Conservation (phyloP, 2,888 invertebrate genomes). For the Hypolimnas misippus region DNA sequence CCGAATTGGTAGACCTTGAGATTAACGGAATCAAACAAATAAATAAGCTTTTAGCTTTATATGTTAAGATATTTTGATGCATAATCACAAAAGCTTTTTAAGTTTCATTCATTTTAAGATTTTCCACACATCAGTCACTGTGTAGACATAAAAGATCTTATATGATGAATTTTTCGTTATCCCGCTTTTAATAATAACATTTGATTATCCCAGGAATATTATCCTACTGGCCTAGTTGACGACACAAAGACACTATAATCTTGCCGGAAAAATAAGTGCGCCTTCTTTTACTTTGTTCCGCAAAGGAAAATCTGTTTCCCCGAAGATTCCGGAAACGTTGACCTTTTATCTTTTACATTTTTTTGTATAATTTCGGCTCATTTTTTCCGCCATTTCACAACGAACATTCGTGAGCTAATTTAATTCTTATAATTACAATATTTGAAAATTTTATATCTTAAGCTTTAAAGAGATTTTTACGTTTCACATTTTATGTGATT, state of each 20-base stretch:
- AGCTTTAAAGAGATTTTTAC: too few relatives aligned
- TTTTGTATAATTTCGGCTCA: slow-evolving; percentile 10
- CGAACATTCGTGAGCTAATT: background rate
- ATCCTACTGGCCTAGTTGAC: slow-evolving; percentile 28
- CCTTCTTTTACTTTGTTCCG: slow-evolving; percentile 29
- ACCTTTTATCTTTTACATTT: slow-evolving; percentile 23
- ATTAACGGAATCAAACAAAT: too few relatives aligned
- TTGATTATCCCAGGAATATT: slow-evolving; percentile 31
- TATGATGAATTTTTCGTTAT: background rate
- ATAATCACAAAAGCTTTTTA: too few relatives aligned
- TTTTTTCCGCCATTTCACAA: background rate
- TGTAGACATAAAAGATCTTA: too few relatives aligned
- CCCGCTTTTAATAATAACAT: slow-evolving; percentile 20
- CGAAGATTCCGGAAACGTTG: slow-evolving; percentile 20
- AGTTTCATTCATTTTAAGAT: background rate
- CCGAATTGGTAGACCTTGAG: too few relatives aligned
- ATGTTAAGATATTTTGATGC: too few relatives aligned
- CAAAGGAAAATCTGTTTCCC: slow-evolving; percentile 30
- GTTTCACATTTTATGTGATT: too few relatives aligned
- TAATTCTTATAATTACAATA: too few relatives aligned
- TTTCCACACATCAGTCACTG: background rate
- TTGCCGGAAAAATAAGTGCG: slow-evolving; percentile 26
- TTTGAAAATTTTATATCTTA: too few relatives aligned
- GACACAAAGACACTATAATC: slow-evolving; percentile 31
- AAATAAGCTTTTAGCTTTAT: too few relatives aligned